phyloP scores from a whole-genome alignment of 2,797 vertebrate species.

The Eutrigla gurnardus region DNA sequence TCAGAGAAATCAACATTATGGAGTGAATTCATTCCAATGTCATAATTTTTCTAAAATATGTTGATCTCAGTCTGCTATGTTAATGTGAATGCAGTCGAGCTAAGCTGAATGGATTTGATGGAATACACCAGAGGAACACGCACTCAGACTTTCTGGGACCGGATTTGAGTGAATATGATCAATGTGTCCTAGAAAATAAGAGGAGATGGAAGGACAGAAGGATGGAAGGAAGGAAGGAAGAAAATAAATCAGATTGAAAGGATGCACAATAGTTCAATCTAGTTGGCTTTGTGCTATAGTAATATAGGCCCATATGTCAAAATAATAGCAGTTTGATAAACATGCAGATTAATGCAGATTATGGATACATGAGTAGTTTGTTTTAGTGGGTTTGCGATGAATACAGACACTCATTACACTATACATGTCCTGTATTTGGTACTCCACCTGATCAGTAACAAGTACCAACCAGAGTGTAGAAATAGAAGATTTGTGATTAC shows the following conservation, averaged over 20 bases:
- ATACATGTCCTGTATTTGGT: background rate
- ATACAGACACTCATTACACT: background rate
- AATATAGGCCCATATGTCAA: background rate
- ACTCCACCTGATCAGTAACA: background rate
- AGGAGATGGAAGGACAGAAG: conserved; percentile 8
- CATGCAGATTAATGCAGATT: conserved; percentile 28
- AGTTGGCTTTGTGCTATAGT: conserved; percentile 10
- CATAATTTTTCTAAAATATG: conserved; percentile 70
- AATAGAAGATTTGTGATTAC: background rate
- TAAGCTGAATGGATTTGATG: conserved; percentile 72
- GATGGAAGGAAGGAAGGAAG: background rate
- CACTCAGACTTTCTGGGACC: conserved; percentile 37
- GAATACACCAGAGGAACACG: conserved; percentile 51
- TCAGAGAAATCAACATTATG: conserved; percentile 75
- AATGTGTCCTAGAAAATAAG: conserved; percentile 48
- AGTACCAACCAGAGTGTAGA: too few species aligned
- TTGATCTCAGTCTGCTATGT: conserved; percentile 69
- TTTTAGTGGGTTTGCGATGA: background rate
- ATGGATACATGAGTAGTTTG: background rate
- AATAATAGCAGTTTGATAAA: conserved; percentile 6
- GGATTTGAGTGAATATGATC: conserved; percentile 58
- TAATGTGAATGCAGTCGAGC: conserved; percentile 67
- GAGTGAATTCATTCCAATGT: conserved; percentile 64
- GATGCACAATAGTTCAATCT: background rate
- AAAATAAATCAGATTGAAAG: background rate